Conservation (phyloP, 2,797 vertebrate genomes). For the Chaenodraco wilsoni region DNA sequence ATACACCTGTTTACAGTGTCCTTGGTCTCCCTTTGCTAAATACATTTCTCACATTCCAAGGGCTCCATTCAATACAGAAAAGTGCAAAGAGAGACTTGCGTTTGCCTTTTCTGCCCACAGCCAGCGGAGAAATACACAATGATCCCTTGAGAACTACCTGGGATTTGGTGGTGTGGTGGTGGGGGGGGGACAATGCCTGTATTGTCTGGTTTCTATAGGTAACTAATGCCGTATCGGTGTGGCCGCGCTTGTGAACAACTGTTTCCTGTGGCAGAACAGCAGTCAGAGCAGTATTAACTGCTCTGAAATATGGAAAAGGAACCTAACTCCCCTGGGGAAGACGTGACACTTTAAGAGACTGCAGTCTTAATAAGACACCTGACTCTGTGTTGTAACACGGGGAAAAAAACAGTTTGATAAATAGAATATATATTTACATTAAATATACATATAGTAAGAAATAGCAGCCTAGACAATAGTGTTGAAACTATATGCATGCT, state of each 20-base stretch:
- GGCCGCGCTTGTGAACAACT: slow-evolving; percentile 76
- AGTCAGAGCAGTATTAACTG: slow-evolving; percentile 47
- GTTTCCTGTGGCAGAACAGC: slow-evolving; percentile 68
- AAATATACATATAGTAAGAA: slow-evolving; percentile 88
- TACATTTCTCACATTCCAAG: slow-evolving; percentile 83
- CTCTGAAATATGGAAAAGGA: slow-evolving; percentile 48
- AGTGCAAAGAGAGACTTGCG: slow-evolving; percentile 76
- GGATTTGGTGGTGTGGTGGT: slow-evolving; percentile 45
- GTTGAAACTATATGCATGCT: slow-evolving; percentile 86
- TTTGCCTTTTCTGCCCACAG: slow-evolving; percentile 66
- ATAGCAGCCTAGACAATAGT: slow-evolving; percentile 90
- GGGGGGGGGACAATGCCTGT: slow-evolving; percentile 65
- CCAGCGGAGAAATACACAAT: slow-evolving; percentile 70
- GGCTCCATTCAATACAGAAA: slow-evolving; percentile 81
- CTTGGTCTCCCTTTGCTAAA: slow-evolving; percentile 78
- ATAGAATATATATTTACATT: slow-evolving; percentile 88
- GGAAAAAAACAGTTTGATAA: slow-evolving; percentile 76
- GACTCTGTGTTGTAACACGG: slow-evolving; percentile 67
- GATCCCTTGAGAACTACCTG: slow-evolving; percentile 81
- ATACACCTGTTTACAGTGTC: slow-evolving; percentile 83
- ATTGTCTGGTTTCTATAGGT: slow-evolving; percentile 78
- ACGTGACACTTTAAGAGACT: slow-evolving; percentile 65
- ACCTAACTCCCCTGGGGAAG: slow-evolving; percentile 57
- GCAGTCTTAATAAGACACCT: slow-evolving; percentile 69
- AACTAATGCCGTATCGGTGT: slow-evolving; percentile 60